Evolutionary conservation across 2,888 invertebrate genomes (phyloP), one percentile per base, ranked within the genome.

Genomic region (Habrosyne pyritoides): DNA sequence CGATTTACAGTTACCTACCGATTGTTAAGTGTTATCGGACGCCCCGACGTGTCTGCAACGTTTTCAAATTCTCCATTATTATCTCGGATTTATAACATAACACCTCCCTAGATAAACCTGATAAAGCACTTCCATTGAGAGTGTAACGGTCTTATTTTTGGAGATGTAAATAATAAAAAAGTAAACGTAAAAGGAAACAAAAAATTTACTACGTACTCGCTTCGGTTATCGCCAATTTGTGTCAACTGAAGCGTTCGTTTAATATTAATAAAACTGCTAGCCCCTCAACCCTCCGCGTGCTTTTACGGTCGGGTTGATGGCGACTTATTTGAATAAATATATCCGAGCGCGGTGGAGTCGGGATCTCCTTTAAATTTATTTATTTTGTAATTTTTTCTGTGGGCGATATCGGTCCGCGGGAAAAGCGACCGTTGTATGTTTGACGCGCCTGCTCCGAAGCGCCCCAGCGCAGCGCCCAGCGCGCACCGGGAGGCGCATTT

Each of bases 301-400:
- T 87, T 89, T 91, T 88, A 91, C 88, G 90, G 89, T 87, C 83
- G 87, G 87, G 74, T 89, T 89, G 86, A 88, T 89, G 85, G 88
- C 84, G 83, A 89, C 89, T 87, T 90, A 91, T 92, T 91, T 91
- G 86, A 92, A 91, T 91, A 90, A 91, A 91, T 91, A 89, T 89
- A 87, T 89, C 82, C 68, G 83, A 86, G 82, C 77, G 82, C 75
- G 81, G 75, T 75, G 75, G 77, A 75, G 72, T 75, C 68, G 66
- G 75, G 73, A 73, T 63, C 73, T 78, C 77, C 73, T 86, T 84
- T 74, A 83, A 84, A 81, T 81, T 81, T 82, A 84, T 87, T 86
- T 86, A 84, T 86, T 83, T 84, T 81, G 77, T 84, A 76, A 33
- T 76, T 81, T 83, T 86, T 83, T 81, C 71, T 74, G 61, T 61